A percentile compares a stretch with the other conserved stretches of the same genome.
Evolutionary conservation across 2,888 invertebrate species (phyloP).

Genomic region (Eupithecia subfuscata): DNA sequence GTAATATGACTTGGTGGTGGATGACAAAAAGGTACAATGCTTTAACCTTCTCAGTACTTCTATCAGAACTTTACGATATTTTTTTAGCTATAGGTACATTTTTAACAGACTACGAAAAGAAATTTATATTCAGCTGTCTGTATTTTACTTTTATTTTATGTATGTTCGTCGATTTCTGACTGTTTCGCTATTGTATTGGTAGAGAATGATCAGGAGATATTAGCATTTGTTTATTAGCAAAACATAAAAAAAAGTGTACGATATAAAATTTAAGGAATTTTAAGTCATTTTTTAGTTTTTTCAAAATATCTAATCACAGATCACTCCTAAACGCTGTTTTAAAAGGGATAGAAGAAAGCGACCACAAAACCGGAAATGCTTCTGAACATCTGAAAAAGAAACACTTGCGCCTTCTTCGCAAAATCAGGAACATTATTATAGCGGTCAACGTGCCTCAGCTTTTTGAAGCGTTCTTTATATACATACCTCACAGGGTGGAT

Average conservation of each 20-base stretch:
- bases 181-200: too few species aligned
- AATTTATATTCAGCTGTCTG: too few species aligned
- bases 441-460: constrained; percentile 60
- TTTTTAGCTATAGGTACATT: too few species aligned
- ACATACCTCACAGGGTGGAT: constrained; percentile 61
- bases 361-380: constrained; percentile 48
- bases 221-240: not conserved
- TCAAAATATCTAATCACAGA: constrained; percentile 10
- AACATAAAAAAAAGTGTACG: too few species aligned
- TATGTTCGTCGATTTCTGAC: too few species aligned
- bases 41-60: not conserved
- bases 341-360: constrained; percentile 48
- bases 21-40: not conserved
- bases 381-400: constrained; percentile 45
- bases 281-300: too few species aligned
- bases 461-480: constrained; percentile 53
- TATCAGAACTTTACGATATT: not conserved
- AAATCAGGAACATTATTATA: constrained; percentile 60
- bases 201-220: too few species aligned
- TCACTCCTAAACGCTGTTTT: constrained; percentile 23
- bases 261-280: too few species aligned
- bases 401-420: constrained; percentile 54
- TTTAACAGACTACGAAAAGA: too few species aligned
- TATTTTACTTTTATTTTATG: too few species aligned
- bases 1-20: constrained; percentile 8